Conservation (phyloP, 2,888 invertebrate species). For the Hyppa rectilinea region DNA sequence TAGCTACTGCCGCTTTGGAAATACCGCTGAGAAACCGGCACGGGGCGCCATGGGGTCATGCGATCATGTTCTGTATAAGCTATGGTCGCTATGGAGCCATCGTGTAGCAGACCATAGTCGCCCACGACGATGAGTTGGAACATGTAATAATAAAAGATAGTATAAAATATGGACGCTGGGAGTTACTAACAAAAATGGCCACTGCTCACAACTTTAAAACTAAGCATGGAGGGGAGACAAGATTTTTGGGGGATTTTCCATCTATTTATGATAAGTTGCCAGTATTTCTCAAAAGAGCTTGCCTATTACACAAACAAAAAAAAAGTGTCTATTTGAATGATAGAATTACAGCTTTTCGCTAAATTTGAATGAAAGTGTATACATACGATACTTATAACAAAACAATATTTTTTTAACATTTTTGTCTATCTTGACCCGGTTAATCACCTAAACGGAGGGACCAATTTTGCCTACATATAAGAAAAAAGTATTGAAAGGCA, state of each 20-base stretch:
- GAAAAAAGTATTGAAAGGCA: neutral
- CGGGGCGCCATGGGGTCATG: slow-evolving; percentile 58
- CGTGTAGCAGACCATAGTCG: slow-evolving; percentile 38
- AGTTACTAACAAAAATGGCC: slow-evolving; percentile 10
- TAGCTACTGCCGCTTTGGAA: slow-evolving; percentile 51
- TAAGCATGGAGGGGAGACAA: neutral
- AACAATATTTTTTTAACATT: too few species aligned
- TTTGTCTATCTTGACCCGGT: too few species aligned
- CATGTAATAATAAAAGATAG: slow-evolving; percentile 24
- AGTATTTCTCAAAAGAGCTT: neutral
- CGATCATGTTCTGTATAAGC: slow-evolving; percentile 56
- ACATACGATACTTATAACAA: too few species aligned
- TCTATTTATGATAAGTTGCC: neutral
- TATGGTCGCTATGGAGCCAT: slow-evolving; percentile 31
- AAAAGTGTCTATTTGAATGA: too few species aligned
- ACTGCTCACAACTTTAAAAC: neutral
- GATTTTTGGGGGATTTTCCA: neutral
- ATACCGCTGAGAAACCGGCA: slow-evolving; percentile 51
- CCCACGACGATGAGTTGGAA: slow-evolving; percentile 43
- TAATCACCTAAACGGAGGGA: too few species aligned
- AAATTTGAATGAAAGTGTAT: too few species aligned
- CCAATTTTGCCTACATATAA: too few species aligned
- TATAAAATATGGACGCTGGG: neutral
- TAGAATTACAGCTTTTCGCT: too few species aligned
- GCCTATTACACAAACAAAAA: too few species aligned